Conservation (phyloP, 2,797 vertebrate species). For the Hypotaenidia okinawae region DNA sequence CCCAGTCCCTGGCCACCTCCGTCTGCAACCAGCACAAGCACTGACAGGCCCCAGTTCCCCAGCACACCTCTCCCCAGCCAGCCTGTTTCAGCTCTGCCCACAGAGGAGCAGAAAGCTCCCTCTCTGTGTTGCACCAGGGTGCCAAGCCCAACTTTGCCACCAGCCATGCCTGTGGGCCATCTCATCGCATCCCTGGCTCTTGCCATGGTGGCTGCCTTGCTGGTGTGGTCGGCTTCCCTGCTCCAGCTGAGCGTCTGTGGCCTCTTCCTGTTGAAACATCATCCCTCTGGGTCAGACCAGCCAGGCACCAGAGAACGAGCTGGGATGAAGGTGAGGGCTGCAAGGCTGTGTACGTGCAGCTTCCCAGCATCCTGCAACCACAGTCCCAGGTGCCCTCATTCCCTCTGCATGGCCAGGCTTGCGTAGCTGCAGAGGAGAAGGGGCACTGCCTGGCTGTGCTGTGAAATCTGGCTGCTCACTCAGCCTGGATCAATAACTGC, state of each 20-base stretch:
- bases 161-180: background rate
- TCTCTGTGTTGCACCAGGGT: background rate
- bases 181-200: background rate
- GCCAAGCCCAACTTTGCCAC: background rate
- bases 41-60: background rate
- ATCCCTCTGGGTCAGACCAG: background rate
- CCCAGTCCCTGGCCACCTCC: background rate
- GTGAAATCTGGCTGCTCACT: background rate
- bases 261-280: slow-evolving; percentile 11
- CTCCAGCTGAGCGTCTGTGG: background rate
- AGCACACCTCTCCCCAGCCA: background rate
- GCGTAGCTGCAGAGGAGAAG: background rate
- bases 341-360: background rate
- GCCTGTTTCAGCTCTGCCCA: background rate
- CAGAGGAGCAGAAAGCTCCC: background rate
- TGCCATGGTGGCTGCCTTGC: background rate
- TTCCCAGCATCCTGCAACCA: background rate
- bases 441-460: background rate
- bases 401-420: background rate
- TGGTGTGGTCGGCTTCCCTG: accelerated
- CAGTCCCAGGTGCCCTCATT: background rate
- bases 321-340: background rate
- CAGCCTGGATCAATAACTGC: background rate
- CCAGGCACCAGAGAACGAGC: background rate
- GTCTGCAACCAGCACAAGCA: background rate